Conservation (phyloP, 1,140 invertebrate species). For the Reticulitermes speratus region DNA sequence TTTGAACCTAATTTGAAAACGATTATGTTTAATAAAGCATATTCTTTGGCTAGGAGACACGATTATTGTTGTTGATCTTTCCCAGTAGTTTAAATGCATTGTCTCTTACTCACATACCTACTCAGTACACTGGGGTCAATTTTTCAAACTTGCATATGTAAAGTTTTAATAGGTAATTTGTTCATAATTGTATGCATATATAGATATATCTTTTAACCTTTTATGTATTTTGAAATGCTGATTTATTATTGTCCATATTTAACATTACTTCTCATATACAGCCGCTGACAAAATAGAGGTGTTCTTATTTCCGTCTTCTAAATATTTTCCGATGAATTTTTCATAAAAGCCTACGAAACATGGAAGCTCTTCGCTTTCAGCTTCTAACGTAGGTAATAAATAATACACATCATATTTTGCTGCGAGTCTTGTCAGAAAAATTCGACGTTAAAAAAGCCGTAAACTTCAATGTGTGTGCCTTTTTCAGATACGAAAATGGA, state of each 20-base stretch:
- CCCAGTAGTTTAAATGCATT: too few relatives aligned
- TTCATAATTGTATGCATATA: neutral
- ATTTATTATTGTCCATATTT: neutral
- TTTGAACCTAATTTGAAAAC: too few relatives aligned
- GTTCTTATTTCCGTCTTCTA: neutral
- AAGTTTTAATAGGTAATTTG: neutral
- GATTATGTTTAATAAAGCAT: too few relatives aligned
- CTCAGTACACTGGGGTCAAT: too few relatives aligned
- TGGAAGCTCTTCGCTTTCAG: neutral
- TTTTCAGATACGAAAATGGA: too few relatives aligned
- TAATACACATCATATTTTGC: too few relatives aligned
- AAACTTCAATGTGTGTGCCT: too few relatives aligned
- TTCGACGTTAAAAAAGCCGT: too few relatives aligned
- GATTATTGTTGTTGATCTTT: too few relatives aligned
- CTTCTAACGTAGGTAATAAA: neutral
- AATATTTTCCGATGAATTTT: neutral
- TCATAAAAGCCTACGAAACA: neutral
- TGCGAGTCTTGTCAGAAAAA: too few relatives aligned
- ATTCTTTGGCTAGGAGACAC: too few relatives aligned
- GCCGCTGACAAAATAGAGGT: neutral
- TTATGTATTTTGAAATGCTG: neutral
- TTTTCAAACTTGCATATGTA: neutral
- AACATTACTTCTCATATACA: neutral
- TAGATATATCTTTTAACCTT: neutral
- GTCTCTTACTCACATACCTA: too few relatives aligned